Evolutionary conservation across 2,888 invertebrate species (phyloP).

Genomic region (Lymantria monacha): DNA sequence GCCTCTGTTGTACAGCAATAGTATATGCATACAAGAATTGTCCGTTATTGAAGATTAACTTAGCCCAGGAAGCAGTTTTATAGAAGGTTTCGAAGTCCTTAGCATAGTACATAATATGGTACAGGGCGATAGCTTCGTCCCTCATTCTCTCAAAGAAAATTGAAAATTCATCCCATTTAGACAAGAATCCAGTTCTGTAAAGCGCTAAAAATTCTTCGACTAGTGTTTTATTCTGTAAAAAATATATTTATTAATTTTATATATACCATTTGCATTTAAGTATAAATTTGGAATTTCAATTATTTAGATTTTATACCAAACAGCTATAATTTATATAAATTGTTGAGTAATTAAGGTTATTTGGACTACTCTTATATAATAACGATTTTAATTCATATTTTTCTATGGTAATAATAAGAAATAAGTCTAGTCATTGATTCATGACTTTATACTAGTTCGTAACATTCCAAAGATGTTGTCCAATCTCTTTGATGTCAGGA

Average conservation of each 20-base stretch:
- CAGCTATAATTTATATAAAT: too few species aligned
- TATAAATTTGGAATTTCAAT: neutral
- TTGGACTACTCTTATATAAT: too few species aligned
- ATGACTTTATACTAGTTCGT: too few species aligned
- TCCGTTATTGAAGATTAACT: conserved; percentile 82
- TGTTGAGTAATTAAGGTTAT: too few species aligned
- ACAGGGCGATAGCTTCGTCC: conserved; percentile 76
- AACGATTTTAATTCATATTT: too few species aligned
- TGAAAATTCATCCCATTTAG: conserved; percentile 75
- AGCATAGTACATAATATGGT: conserved; percentile 82
- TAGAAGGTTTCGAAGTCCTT: conserved; percentile 84
- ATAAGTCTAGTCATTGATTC: too few species aligned
- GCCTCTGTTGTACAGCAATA: conserved; percentile 81
- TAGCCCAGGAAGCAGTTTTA: conserved; percentile 80
- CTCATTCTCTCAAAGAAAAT: conserved; percentile 67
- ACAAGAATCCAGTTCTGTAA: conserved; percentile 69
- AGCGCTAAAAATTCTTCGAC: conserved; percentile 66
- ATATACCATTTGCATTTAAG: neutral
- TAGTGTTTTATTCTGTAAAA: conserved; percentile 62
- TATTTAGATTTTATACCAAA: neutral
- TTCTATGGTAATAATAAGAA: too few species aligned
- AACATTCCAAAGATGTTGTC: too few species aligned
- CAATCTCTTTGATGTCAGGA: too few species aligned
- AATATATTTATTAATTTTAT: neutral
- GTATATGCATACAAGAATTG: conserved; percentile 84